A percentile compares a stretch with the other conserved stretches of the same genome.
Evolutionary conservation across 2,888 invertebrate species (phyloP).

Genomic region (Cryptocephalus moraei): DNA sequence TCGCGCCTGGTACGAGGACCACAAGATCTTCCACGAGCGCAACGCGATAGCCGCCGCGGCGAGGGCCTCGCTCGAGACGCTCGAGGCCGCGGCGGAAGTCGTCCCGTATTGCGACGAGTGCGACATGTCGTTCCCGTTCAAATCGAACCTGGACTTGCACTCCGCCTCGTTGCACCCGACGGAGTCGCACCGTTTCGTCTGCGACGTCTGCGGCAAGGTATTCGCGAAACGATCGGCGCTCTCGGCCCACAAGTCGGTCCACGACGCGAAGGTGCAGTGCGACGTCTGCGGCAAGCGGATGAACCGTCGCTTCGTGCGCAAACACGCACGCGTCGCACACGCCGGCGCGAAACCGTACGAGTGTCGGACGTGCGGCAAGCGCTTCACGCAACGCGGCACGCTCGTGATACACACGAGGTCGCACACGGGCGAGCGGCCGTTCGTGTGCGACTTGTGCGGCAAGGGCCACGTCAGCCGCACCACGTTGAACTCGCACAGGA

Average conservation of each 20-base stretch:
- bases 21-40: neutral
- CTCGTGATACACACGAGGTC: too few relatives aligned
- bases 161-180: too few relatives aligned
- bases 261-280: slow-evolving; percentile 29
- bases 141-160: neutral
- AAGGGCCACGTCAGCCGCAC: too few relatives aligned
- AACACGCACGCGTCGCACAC: slow-evolving; percentile 48
- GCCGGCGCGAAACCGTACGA: slow-evolving; percentile 50
- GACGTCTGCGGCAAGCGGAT: slow-evolving; percentile 47
- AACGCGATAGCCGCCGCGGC: neutral
- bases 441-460: too few relatives aligned
- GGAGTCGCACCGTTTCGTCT: neutral
- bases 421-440: too few relatives aligned
- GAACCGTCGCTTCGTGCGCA: slow-evolving; percentile 48
- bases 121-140: neutral
- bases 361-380: slow-evolving; percentile 30
- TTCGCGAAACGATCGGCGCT: slow-evolving; percentile 20
- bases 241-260: slow-evolving; percentile 18
- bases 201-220: slow-evolving; percentile 18
- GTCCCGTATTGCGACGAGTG: neutral
- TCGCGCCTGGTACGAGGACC: neutral
- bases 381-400: too few relatives aligned
- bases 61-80: neutral
- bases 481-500: too few relatives aligned
- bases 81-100: too few relatives aligned